These are phyloP conservation scores for Cactoblastis cactorum DNA, from an alignment of 2,888 invertebrate genomes.

Conservation along the genomic window DNA sequence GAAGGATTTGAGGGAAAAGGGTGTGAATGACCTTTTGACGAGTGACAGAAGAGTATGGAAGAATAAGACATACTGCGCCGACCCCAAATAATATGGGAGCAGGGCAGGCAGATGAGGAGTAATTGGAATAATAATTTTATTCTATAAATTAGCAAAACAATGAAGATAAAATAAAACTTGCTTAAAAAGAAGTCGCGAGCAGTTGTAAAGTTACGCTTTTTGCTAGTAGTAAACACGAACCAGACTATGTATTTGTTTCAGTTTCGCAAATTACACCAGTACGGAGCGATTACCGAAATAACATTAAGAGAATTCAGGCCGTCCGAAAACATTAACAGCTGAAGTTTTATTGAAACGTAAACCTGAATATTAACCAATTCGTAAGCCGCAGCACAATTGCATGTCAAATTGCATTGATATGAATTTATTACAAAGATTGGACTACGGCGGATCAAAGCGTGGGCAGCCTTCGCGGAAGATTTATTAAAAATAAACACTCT, in stretches of 20 bases:
- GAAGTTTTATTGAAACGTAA: constrained; percentile 52
- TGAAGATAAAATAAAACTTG: no score
- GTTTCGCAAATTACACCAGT: constrained; percentile 28
- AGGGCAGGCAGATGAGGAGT: no score
- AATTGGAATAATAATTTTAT: no score
- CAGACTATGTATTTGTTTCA: constrained; percentile 17
- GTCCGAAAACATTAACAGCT: constrained; percentile 43
- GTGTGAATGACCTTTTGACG: no score
- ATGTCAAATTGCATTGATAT: constrained; percentile 36
- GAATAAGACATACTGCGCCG: no score
- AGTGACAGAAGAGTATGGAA: no score
- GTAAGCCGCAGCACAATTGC: constrained; percentile 41
- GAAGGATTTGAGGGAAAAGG: no score
- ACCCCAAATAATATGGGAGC: no score
- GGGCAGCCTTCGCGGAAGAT: constrained; percentile 59
- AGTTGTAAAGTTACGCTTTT: no score
- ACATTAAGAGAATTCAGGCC: constrained; percentile 42
- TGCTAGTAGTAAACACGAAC: not conserved
- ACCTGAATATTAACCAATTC: constrained; percentile 40
- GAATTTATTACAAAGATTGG: constrained; percentile 37
- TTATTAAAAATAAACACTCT: constrained; percentile 66
- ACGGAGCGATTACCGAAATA: constrained; percentile 39
- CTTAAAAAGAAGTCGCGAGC: not conserved
- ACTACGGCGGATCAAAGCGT: constrained; percentile 47
- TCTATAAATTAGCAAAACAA: no score